Evolutionary conservation across 2,113 vertebrate genomes (phyloP), one percentile per base, ranked within the genome.

Genomic region (Ardeotis arabs): DNA sequence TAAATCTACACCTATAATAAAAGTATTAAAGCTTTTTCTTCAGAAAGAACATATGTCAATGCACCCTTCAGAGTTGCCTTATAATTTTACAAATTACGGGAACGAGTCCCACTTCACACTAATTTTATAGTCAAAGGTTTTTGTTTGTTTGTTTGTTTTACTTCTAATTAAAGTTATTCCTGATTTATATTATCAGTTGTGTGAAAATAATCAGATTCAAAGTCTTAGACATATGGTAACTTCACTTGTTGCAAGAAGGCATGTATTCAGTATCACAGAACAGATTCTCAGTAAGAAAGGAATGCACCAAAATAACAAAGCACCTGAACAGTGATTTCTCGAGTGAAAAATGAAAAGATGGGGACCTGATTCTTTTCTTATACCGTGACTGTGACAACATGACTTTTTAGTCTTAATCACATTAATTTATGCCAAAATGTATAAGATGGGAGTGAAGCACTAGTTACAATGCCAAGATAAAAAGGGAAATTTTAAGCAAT

Each of bases 161-260:
- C 35, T 87, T 89, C 76, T 55, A 72, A 75, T 72, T 93, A 68
- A 92, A 94, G 60, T 93, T 87, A 89, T 81, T 93, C 31, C 49
- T 68, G 15, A 79, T 87, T 89, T 91, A 17, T 47, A 75, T 75
- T 13, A 87, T 73, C 33, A 72, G 62, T 88, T 69, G 49, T 27
- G 79, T 18, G 22, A 95, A 92, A 82, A 85, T 22, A 78, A 82
- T 80, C 68, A 52, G 44, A 75, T 85, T 25, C 41, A 35, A 86
- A 84, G 60, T 53, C 41, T 45, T 52, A 81, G 49, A 87, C 80
- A 89, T 75, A 92, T n/a, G 60, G 69, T 31, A 81, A 90, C 56
- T 39, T 37, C 72, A 92, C 72, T 91, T 86, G 49, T 78, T 95
- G 66, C 88, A 95, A 69, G 58, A 89, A 66, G 15, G 24, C 37